phyloP scores from a whole-genome alignment of 2,113 vertebrate species.

The Oryctolagus cuniculus region DNA sequence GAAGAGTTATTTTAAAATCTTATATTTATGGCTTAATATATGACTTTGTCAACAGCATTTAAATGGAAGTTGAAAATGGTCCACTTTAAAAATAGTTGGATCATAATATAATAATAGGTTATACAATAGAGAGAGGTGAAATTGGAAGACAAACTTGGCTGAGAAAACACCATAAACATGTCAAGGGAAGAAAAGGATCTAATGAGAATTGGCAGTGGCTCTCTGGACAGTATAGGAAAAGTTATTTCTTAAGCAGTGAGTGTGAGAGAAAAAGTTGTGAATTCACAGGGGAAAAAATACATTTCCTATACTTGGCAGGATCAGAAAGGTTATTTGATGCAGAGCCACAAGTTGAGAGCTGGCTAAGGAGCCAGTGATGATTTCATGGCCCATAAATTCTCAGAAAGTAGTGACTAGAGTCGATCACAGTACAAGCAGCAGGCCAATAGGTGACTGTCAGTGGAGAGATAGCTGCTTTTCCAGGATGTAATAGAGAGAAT shows the following conservation, averaged over 20 bases:
- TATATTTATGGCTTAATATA: background rate
- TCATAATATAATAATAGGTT: background rate
- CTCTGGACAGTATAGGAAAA: background rate
- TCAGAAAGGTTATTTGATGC: conserved; percentile 68
- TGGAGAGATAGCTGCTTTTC: conserved; percentile 10
- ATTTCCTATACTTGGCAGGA: conserved; percentile 58
- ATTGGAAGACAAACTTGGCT: background rate
- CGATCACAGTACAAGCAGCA: background rate
- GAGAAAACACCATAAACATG: background rate
- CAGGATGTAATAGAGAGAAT: background rate
- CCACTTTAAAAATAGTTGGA: conserved; percentile 2
- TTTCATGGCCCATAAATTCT: conserved; percentile 73
- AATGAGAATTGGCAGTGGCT: conserved; percentile 21
- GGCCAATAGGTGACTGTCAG: background rate
- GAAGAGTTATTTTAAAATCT: background rate
- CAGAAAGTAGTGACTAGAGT: conserved; percentile 4
- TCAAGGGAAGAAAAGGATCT: background rate
- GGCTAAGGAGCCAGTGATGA: conserved; percentile 56
- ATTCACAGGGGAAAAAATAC: conserved; percentile 50
- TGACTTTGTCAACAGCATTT: background rate
- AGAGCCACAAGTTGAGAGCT: conserved; percentile 61
- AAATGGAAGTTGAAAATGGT: background rate
- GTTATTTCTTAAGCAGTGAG: conserved; percentile 6
- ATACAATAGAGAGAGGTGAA: background rate
- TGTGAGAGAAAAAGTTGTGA: conserved; percentile 54